Evolutionary conservation across 2,113 vertebrate genomes (phyloP), one percentile per base, ranked within the genome.

Genomic region (Delphinapterus leucas): DNA sequence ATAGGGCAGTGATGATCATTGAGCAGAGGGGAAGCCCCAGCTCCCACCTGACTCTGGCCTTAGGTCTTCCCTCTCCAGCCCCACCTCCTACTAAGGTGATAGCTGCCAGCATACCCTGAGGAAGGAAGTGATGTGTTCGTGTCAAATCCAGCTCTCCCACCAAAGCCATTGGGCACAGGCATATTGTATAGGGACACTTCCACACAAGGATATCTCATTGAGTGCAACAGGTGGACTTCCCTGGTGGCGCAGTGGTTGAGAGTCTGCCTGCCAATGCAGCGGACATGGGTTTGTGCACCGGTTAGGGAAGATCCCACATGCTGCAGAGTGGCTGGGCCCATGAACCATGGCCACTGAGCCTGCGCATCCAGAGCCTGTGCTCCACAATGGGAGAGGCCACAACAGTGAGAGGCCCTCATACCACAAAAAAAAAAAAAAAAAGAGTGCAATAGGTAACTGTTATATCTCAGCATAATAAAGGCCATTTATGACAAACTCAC

Each of bases 381-480:
- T 49, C 47, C 1, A 0, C 47, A 49, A 49, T 0, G 1, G 13
- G 47, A 49, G 13, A 49, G 47, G 47, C 47, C 47, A 49, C 47
- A 49, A 49, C 47, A 49, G 13, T 49, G 47, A 49, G 47, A 49
- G 47, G 47, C 47, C 13, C 0, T 0, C 0, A 1, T 49, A 49
- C 47, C 11, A 0, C 10, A 47, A 47, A 47, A 47, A 49, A 4
- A 49, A 49, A 49, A 49, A 49, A 49, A 49, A 14, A 13, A 49
- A 49, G 3, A 49, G 47, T 49, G 13, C 47, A 49, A 14, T 49
- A 49, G 13, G 47, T 49, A 20, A 49, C 26, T 49, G 26, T 8
- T 28, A 76, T 47, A 76, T 31, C 47, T 76, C 31, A 47, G 15
- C 47, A 49, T 49, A 11, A 76, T 49, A 33, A 76, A 76, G 28